Base-by-base conservation (phyloP, 2,113 vertebrate genomes). In the Limanda limanda region DNA sequence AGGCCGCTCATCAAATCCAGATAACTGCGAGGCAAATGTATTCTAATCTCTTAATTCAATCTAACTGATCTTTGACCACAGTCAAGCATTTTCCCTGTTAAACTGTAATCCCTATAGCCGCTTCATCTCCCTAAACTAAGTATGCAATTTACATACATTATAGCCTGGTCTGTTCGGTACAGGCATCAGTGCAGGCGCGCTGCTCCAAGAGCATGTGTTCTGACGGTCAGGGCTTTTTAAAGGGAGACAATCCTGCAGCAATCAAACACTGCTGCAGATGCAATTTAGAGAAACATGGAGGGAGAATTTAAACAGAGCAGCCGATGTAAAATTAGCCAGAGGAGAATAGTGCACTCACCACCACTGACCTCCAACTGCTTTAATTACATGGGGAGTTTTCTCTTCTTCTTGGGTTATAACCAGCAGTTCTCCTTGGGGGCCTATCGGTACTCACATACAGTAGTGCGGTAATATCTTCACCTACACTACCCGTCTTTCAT, bases 41-140 rank as follows among this genome's bases (percentile, higher is more conserved):
- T 87, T 92, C 83, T 90, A 90, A 91, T 93, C 90, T 91, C 88
- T 91, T 92, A 92, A 94, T 93, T 92, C 85, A 92, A 92, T 93
- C 91, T 70, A 85, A 83, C 83, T 91, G 87, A 91, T 92, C 90
- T 92, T 91, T 92, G 91, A 92, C 90, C 90, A 88, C 74, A 83
- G 82, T 7, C 88, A 90, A 85, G 85, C 88, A 76, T 85, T 93
- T 88, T 84, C 79, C 79, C 87, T 85, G 89, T 92, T 90, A 88
- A 89, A 90, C 73, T 70, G 71, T 87, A 92, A 92, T 93, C 92
- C 88, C 90, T 74, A 42, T 42, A 74, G 82, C 86, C 84, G 83
- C 87, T 80, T 84, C 81, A 86, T 86, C 87, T 89, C 83, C 79
- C 85, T 84, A 89, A 90, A 89, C 87, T 90, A 91, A 92, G 89